Conservation (phyloP, 1,140 invertebrate genomes). For the Trichonephila clavata region DNA sequence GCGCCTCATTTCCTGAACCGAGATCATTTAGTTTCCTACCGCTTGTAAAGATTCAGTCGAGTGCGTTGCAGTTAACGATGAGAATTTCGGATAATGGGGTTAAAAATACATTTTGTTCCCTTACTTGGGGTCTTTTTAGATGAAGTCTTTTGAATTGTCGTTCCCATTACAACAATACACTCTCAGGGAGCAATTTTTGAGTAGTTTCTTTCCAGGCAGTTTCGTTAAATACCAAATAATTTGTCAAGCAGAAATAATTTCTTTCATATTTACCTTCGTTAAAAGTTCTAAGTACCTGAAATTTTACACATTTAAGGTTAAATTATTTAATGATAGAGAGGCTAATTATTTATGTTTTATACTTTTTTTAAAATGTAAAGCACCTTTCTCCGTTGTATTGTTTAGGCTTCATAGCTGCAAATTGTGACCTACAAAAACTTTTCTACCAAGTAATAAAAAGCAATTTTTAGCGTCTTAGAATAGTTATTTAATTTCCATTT, state of each 20-base stretch:
- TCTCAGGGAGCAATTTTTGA: slow-evolving; percentile 2
- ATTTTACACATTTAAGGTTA: slow-evolving; percentile 6
- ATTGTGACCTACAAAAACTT: not conserved
- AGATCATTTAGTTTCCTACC: slow-evolving; percentile 70
- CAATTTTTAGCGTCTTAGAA: too few species aligned
- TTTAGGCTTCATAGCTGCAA: not conserved
- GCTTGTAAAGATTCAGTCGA: slow-evolving; percentile 65
- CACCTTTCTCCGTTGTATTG: not conserved
- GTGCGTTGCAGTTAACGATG: slow-evolving; percentile 71
- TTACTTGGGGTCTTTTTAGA: slow-evolving; percentile 24
- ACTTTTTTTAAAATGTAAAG: not conserved
- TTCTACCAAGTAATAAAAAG: not conserved
- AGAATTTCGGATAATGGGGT: slow-evolving; percentile 68
- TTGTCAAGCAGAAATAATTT: slow-evolving; percentile 64
- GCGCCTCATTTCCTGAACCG: slow-evolving; percentile 72
- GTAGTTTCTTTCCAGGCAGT: slow-evolving; percentile 23
- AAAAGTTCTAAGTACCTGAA: slow-evolving; percentile 24
- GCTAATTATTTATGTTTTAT: not conserved
- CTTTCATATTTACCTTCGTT: slow-evolving; percentile 43
- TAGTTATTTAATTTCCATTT: too few species aligned
- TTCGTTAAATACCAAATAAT: slow-evolving; percentile 54
- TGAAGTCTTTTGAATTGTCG: slow-evolving; percentile 34
- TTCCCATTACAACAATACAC: slow-evolving; percentile 50
- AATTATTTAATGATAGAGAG: not conserved
- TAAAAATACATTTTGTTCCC: slow-evolving; percentile 72